These are phyloP conservation scores for Papilio helenus DNA, from an alignment of 1,140 invertebrate genomes.

Conservation along the genomic window DNA sequence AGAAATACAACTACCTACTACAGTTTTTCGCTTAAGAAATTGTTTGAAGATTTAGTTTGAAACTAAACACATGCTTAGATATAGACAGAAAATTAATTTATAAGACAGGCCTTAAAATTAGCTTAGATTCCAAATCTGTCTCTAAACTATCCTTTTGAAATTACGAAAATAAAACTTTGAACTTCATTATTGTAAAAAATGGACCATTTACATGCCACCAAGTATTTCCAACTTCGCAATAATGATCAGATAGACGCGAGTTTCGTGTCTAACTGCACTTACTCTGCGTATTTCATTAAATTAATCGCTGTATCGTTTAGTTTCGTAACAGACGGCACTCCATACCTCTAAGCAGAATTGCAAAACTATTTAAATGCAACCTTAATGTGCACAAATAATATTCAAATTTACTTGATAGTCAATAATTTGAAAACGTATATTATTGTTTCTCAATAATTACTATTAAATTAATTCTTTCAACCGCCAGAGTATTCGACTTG, in stretches of 20 bases:
- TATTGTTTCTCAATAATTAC: background rate
- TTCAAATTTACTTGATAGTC: background rate
- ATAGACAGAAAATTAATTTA: too few species aligned
- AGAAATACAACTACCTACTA: too few species aligned
- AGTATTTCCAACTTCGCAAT: background rate
- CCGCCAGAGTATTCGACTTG: background rate
- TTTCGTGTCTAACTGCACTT: conserved; percentile 28
- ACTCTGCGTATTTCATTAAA: conserved; percentile 27
- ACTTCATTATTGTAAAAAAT: background rate
- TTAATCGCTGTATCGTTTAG: conserved; percentile 1
- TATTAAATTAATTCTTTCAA: background rate
- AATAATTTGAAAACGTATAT: background rate
- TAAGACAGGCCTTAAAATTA: too few species aligned
- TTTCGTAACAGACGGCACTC: background rate
- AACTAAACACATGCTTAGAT: too few species aligned
- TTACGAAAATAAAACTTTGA: background rate
- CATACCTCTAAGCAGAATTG: conserved; percentile 3
- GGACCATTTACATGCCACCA: background rate
- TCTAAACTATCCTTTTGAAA: too few species aligned
- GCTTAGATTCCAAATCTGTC: too few species aligned
- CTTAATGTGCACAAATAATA: conserved; percentile 2
- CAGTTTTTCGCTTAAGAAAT: too few species aligned
- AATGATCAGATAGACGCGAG: background rate
- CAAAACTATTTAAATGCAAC: conserved; percentile 1
- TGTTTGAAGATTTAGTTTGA: too few species aligned